Percentiles rank a stretch among this genome's conserved stretches.
Evolutionary conservation across 92 coral and sea anemone genomes (phyloP).

Genomic region (Phenganax stokvisi): DNA sequence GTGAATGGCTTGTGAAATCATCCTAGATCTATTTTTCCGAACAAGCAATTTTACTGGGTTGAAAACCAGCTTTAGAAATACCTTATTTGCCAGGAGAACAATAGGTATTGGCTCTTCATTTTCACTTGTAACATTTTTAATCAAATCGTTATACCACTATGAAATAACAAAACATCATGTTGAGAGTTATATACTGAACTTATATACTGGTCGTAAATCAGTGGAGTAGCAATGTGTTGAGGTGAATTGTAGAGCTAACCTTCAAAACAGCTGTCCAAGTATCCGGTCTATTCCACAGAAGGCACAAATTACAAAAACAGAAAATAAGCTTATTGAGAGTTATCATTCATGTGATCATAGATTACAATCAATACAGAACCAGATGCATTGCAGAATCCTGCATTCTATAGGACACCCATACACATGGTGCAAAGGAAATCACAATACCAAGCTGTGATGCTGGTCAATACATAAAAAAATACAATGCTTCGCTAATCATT

Average conservation of each 20-base stretch:
- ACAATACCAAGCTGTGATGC: not conserved
- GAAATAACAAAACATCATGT: not conserved
- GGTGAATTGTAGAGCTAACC: slow-evolving; percentile 39
- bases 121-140: slow-evolving; percentile 69
- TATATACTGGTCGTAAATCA: not conserved
- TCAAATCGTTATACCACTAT: slow-evolving; percentile 84
- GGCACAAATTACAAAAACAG: not conserved
- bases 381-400: not conserved
- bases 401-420: not conserved
- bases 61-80: slow-evolving; percentile 7
- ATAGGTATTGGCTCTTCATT: slow-evolving; percentile 90
- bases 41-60: no score
- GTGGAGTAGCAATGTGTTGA: not conserved
- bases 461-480: no score
- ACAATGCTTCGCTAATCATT: no score
- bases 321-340: not conserved
- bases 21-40: no score
- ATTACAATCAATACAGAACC: not conserved
- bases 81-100: slow-evolving; percentile 79
- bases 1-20: no score
- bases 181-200: not conserved
- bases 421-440: not conserved
- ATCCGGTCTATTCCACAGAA: slow-evolving; percentile 61
- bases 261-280: slow-evolving; percentile 83
- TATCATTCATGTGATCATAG: not conserved